These are phyloP conservation scores for Plotosus lineatus DNA, from an alignment of 2,113 vertebrate genomes.

Conservation along the genomic window DNA sequence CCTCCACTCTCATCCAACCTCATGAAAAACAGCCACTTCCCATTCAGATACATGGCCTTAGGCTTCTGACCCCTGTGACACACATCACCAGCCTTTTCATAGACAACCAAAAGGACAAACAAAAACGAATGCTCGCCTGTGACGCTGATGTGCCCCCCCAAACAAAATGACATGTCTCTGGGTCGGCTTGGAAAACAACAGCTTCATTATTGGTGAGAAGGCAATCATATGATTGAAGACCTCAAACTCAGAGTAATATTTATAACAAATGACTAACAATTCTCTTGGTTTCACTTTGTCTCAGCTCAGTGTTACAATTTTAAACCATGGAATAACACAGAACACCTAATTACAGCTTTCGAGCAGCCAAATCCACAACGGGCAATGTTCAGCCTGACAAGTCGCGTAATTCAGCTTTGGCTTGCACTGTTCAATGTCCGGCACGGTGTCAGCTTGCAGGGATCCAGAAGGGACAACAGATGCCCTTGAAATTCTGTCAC, in stretches of 20 bases:
- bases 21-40: conserved; percentile 49
- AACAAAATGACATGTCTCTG: conserved; percentile 37
- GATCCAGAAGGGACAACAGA: conserved; percentile 47
- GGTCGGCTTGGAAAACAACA: conserved; percentile 44
- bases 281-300: not conserved
- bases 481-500: conserved; percentile 51
- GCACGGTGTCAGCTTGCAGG: conserved; percentile 35
- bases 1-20: conserved; percentile 38
- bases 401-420: conserved; percentile 21
- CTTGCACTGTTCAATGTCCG: conserved; percentile 13
- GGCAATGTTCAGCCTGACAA: conserved; percentile 2
- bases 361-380: conserved; percentile 11
- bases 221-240: conserved; percentile 46
- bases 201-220: conserved; percentile 45
- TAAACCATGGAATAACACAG: conserved; percentile 2
- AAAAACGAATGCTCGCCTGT: conserved; percentile 8
- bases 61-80: conserved; percentile 31
- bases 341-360: conserved; percentile 21
- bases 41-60: conserved; percentile 26
- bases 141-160: not conserved
- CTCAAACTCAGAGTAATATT: conserved; percentile 34
- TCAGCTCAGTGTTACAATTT: not conserved
- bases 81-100: not conserved
- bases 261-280: not conserved
- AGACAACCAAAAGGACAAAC: conserved; percentile 26